These are phyloP conservation scores for Catagonus wagneri DNA, from an alignment of 2,113 vertebrate species.

Conservation along the genomic window DNA sequence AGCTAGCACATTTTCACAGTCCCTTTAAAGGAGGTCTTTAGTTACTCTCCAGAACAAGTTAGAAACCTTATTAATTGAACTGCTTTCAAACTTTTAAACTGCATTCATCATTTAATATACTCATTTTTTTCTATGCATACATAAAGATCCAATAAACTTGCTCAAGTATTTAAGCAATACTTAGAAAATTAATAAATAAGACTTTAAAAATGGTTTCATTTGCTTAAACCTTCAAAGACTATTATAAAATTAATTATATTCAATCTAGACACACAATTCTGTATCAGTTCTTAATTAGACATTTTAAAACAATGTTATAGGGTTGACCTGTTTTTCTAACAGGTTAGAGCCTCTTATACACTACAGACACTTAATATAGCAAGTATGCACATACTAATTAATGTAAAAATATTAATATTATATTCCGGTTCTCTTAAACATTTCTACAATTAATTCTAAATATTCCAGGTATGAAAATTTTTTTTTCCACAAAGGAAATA, in stretches of 20 bases:
- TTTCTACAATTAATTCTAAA: conserved; percentile 8
- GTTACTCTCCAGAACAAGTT: conserved; percentile 23
- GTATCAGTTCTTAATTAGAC: conserved; percentile 18
- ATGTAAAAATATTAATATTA: conserved; percentile 6
- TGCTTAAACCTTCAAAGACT: conserved; percentile 29
- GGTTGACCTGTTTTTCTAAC: not conserved
- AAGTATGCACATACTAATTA: not conserved
- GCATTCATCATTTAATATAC: not conserved
- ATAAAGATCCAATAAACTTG: conserved; percentile 23
- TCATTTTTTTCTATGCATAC: not conserved
- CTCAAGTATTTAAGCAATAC: conserved; percentile 46
- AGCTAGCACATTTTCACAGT: conserved; percentile 41
- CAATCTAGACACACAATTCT: not conserved
- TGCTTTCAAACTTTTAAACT: conserved; percentile 60
- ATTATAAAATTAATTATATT: conserved; percentile 20
- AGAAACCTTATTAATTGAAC: conserved; percentile 61
- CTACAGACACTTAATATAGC: not conserved
- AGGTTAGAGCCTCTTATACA: not conserved
- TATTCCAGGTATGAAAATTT: not conserved
- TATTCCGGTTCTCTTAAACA: not conserved
- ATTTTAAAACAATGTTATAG: conserved; percentile 32
- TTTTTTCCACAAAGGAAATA: not conserved
- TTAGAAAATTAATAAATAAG: conserved; percentile 42
- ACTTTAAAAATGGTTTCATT: conserved; percentile 28
- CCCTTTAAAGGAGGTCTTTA: conserved; percentile 40